Evolutionary conservation across 2,797 vertebrate species (phyloP).

Genomic region (Anableps anableps): DNA sequence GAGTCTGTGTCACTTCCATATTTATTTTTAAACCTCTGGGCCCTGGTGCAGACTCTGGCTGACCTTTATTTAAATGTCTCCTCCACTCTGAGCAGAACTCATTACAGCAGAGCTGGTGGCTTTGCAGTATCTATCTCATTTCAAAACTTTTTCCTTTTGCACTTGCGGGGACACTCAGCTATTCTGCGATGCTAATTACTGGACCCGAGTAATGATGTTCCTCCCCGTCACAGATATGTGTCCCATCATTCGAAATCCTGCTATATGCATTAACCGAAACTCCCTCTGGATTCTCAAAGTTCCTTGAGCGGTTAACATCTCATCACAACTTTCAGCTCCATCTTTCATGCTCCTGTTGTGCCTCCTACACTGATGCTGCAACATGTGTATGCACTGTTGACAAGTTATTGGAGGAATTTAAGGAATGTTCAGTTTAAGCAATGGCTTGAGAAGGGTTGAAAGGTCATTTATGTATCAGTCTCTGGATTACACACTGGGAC

Average conservation of each 20-base stretch:
- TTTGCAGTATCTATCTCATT: conserved; percentile 75
- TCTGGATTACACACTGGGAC: background rate
- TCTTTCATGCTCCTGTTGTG: conserved; percentile 32
- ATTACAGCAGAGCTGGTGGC: conserved; percentile 82
- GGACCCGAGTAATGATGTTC: conserved; percentile 74
- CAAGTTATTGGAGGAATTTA: conserved; percentile 41
- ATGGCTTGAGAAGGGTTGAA: conserved; percentile 36
- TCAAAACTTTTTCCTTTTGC: conserved; percentile 67
- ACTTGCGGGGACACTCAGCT: conserved; percentile 68
- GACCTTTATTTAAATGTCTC: conserved; percentile 89
- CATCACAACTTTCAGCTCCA: conserved; percentile 49
- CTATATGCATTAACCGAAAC: conserved; percentile 56
- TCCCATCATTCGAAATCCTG: conserved; percentile 60
- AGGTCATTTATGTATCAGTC: conserved; percentile 6
- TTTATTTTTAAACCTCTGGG: conserved; percentile 84
- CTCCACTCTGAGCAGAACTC: conserved; percentile 80
- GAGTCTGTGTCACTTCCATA: conserved; percentile 79
- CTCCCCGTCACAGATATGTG: conserved; percentile 56
- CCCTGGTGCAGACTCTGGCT: conserved; percentile 76
- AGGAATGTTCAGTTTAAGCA: conserved; percentile 58
- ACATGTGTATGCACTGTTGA: conserved; percentile 44
- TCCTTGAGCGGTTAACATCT: conserved; percentile 61
- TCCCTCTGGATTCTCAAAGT: conserved; percentile 55
- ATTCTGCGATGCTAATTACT: conserved; percentile 75
- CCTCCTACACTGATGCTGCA: conserved; percentile 48